Base-by-base conservation (phyloP, 2,888 invertebrate genomes). In the Rotaria sp. region DNA sequence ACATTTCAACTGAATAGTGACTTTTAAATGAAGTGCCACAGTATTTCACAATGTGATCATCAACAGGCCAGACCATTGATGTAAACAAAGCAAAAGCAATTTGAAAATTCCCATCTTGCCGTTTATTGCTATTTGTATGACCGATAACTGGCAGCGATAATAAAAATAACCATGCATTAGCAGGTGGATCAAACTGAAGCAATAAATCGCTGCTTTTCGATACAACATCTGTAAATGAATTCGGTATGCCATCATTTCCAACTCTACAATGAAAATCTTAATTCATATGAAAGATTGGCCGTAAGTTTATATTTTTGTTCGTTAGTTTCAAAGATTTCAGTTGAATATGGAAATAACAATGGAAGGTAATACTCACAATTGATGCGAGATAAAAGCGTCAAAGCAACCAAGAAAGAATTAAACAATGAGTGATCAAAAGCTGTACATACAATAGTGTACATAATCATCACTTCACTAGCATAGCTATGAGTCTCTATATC, bases 1-100 rank as follows among this genome's bases (percentile, higher is more conserved):
- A 57, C 57, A 57, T 57, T n/a, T 57, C 57, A 26, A 57, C 7
- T n/a, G 26, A 24, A n/a, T 57, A 57, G 1, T 57, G 57, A n/a
- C 57, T 57, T 57, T 57, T 57, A 26, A 26, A 26, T 26, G 57
- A 57, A 57, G 3, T 11, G 21, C 26, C 26, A 57, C 10, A 1
- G 1, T 5, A 7, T n/a, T 5, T 24, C 0, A 2, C 26, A 26
- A 57, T 10, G 24, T 26, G 3, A 57, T 10, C 5, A 1, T 1
- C n/a, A 10, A 7, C n/a, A 26, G n/a, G 5, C 57, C 57, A 26
- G 10, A 4, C 57, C n/a, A n/a, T n/a, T n/a, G n/a, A 7, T n/a
- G 57, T 57, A n/a, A 57, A 57, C n/a, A 10, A n/a, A 57, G 57
- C n/a, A 57, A 57, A 57, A n/a, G 26, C n/a, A 8, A 57, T 57